Conservation (phyloP, 2,113 vertebrate species). For the Ameiurus melas region DNA sequence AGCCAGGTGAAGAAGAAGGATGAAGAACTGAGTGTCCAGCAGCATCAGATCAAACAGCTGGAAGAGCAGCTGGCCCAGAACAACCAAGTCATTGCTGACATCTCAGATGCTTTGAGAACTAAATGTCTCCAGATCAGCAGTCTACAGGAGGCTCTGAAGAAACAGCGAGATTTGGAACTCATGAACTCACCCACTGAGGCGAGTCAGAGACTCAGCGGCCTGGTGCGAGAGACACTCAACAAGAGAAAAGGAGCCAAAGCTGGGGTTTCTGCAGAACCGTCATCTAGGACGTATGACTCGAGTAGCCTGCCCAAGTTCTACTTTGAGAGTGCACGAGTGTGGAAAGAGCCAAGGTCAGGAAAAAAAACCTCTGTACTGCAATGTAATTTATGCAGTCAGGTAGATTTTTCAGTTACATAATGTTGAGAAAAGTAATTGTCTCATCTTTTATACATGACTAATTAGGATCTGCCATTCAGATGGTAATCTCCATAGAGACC, state of each 20-base stretch:
- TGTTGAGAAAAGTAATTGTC: background rate
- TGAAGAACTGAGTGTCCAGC: constrained; percentile 75
- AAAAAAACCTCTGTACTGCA: background rate
- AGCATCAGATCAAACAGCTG: constrained; percentile 75
- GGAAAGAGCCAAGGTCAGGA: constrained; percentile 85
- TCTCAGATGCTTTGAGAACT: constrained; percentile 82
- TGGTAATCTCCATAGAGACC: constrained; percentile 27
- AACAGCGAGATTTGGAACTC: constrained; percentile 67
- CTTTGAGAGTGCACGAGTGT: constrained; percentile 85
- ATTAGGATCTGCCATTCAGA: constrained; percentile 42
- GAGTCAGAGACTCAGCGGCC: constrained; percentile 58
- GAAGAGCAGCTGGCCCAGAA: constrained; percentile 80
- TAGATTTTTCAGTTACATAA: background rate
- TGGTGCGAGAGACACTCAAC: constrained; percentile 69
- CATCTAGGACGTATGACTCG: constrained; percentile 79
- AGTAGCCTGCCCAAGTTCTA: constrained; percentile 79
- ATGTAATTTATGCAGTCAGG: background rate
- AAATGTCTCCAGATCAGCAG: constrained; percentile 84
- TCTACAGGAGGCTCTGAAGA: constrained; percentile 80
- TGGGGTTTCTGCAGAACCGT: constrained; percentile 90
- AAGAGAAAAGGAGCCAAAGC: constrained; percentile 88
- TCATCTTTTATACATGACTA: constrained; percentile 37
- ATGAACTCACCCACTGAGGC: constrained; percentile 69
- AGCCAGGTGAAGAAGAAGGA: constrained; percentile 78
- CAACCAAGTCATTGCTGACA: constrained; percentile 74